phyloP scores from a whole-genome alignment of 2,797 vertebrate genomes.

The Coluber constrictor region DNA sequence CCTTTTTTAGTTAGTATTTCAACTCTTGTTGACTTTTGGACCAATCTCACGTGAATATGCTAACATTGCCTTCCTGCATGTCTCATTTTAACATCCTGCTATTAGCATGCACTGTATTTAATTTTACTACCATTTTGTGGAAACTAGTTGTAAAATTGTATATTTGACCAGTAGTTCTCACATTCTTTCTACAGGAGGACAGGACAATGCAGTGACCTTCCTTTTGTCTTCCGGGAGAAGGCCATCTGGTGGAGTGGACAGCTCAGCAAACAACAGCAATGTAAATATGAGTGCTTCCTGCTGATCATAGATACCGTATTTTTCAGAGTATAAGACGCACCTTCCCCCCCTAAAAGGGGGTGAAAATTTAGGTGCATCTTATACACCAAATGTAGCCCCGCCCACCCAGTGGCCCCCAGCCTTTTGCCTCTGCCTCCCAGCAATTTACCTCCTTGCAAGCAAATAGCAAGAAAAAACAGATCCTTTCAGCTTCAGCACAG shows the following conservation, averaged over 20 bases:
- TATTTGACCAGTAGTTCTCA: not conserved
- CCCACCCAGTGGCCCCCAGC: no score
- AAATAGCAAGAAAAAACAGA: no score
- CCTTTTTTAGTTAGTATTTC: no score
- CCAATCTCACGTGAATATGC: not conserved
- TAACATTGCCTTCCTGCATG: not conserved
- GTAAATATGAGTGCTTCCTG: not conserved
- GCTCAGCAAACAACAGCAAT: not conserved
- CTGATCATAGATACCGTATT: not conserved
- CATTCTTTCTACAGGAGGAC: not conserved
- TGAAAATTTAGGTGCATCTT: no score
- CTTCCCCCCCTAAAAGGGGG: no score
- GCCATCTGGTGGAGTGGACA: not conserved
- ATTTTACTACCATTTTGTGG: not conserved
- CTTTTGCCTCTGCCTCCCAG: no score
- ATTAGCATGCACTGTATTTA: not conserved
- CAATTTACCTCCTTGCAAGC: no score
- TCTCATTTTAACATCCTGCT: not conserved
- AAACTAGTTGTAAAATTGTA: not conserved
- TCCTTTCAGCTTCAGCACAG: no score
- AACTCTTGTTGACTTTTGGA: no score
- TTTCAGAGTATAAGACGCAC: no score
- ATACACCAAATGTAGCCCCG: no score
- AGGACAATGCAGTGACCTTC: not conserved
- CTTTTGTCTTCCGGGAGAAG: not conserved